Conservation (phyloP, 2,888 invertebrate genomes). For the Isotomurus palustris region DNA sequence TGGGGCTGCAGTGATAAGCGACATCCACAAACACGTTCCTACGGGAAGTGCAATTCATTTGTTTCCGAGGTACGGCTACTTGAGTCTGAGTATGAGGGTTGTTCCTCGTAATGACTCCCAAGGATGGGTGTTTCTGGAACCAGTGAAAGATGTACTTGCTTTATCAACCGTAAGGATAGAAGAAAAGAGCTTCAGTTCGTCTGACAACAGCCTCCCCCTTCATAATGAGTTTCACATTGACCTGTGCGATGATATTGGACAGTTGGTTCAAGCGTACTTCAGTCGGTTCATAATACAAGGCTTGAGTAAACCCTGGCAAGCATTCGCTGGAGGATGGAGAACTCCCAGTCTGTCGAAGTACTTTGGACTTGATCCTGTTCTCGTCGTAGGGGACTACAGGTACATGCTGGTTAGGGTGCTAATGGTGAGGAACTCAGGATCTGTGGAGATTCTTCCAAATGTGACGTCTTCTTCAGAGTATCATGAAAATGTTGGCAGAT, state of each 20-base stretch:
- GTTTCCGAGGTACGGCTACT: conserved; percentile 64
- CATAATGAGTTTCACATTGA: conserved; percentile 81
- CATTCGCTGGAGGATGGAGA: conserved; percentile 76
- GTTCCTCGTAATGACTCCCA: conserved; percentile 61
- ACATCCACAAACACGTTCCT: conserved; percentile 18
- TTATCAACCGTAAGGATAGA: conserved; percentile 22
- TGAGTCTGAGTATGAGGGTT: conserved; percentile 59
- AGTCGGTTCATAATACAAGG: conserved; percentile 76
- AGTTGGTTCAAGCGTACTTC: conserved; percentile 79
- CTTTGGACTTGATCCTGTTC: conserved; percentile 57
- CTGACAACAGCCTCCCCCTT: conserved; percentile 19
- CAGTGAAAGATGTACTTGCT: conserved; percentile 63
- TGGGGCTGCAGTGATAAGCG: conserved; percentile 7
- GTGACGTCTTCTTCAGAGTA: conserved; percentile 53
- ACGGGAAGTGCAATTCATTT: conserved; percentile 75
- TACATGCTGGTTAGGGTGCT: conserved; percentile 66
- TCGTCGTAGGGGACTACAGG: conserved; percentile 71
- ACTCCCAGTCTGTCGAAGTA: conserved; percentile 71
- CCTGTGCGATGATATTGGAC: conserved; percentile 80
- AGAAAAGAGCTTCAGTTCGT: conserved; percentile 11
- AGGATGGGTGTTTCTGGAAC: conserved; percentile 68
- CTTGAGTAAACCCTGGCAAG: conserved; percentile 78
- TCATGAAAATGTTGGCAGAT: conserved; percentile 6
- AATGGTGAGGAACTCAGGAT: conserved; percentile 58
- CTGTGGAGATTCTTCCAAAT: conserved; percentile 52